A percentile compares a stretch with the other conserved stretches of the same genome.
phyloP scores from a whole-genome alignment of 2,888 invertebrate species.

The Oligia fasciuncula region DNA sequence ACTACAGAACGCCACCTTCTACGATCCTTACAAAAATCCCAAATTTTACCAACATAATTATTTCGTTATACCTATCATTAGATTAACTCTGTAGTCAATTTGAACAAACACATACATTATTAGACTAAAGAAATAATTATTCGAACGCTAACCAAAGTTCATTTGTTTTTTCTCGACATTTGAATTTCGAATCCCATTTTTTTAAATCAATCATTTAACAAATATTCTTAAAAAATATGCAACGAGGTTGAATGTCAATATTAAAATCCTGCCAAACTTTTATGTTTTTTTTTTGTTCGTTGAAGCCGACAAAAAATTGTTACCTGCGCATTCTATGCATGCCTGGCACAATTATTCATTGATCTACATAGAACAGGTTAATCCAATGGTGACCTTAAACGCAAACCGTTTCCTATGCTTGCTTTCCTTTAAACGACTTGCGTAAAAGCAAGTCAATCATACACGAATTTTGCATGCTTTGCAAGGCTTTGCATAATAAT shows the following conservation, averaged over 20 bases:
- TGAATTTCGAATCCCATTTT: conserved; percentile 7
- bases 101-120: not conserved
- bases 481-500: conserved; percentile 60
- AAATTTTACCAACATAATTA: not conserved
- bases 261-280: not conserved
- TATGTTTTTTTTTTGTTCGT: not conserved
- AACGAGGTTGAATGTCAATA: conserved; percentile 11
- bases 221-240: not conserved
- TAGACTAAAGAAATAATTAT: not conserved
- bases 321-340: conserved; percentile 22
- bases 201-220: not conserved
- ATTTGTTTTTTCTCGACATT: conserved; percentile 11
- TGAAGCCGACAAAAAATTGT: not conserved
- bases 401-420: conserved; percentile 76
- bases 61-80: too few relatives aligned
- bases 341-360: conserved; percentile 54
- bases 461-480: conserved; percentile 44
- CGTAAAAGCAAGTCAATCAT: conserved; percentile 70
- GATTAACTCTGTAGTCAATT: not conserved
- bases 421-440: conserved; percentile 76
- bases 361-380: conserved; percentile 72
- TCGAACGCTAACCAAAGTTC: not conserved
- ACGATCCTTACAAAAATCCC: not conserved
- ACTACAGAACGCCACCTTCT: not conserved
- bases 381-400: conserved; percentile 74